Conservation (phyloP, 2,797 vertebrate species). For the Gymnodraco acuticeps region DNA sequence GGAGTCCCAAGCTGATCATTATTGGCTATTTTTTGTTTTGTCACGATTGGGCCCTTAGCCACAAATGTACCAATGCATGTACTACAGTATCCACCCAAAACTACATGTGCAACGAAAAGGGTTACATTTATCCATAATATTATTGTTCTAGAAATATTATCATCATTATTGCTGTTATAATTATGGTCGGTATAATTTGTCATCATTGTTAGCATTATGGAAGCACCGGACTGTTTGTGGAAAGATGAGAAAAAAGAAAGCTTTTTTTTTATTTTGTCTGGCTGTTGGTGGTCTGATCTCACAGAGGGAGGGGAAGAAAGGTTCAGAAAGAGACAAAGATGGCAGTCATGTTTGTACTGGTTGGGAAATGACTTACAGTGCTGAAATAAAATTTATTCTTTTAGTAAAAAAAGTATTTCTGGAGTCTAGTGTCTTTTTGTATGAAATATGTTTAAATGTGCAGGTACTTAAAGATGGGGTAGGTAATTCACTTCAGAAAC, state of each 20-base stretch:
- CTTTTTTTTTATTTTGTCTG: conserved; percentile 86
- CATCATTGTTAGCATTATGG: conserved; percentile 89
- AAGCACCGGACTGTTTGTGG: conserved; percentile 90
- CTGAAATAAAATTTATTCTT: conserved; percentile 99
- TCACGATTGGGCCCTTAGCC: conserved; percentile 66
- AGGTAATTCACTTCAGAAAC: too few relatives aligned
- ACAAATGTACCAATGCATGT: conserved; percentile 85
- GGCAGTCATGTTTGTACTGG: conserved; percentile 92
- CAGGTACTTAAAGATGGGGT: too few relatives aligned
- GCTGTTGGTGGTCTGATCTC: conserved; percentile 88
- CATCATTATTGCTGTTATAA: conserved; percentile 88
- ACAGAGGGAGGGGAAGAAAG: conserved; percentile 85
- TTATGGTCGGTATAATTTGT: conserved; percentile 90
- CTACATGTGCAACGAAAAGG: conserved; percentile 84
- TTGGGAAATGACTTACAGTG: conserved; percentile 97
- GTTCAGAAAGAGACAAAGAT: conserved; percentile 88
- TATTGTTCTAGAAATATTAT: conserved; percentile 86
- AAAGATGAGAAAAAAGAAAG: conserved; percentile 81
- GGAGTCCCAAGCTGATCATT: conserved; percentile 43
- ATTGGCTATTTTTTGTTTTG: conserved; percentile 37
- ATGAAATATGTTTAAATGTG: not conserved
- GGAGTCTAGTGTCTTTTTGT: conserved; percentile 27
- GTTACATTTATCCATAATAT: conserved; percentile 77
- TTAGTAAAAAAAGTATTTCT: conserved; percentile 88
- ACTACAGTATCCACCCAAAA: conserved; percentile 84